Evolutionary conservation across 1,140 invertebrate genomes (phyloP).

Genomic region (Polyergus mexicanus): DNA sequence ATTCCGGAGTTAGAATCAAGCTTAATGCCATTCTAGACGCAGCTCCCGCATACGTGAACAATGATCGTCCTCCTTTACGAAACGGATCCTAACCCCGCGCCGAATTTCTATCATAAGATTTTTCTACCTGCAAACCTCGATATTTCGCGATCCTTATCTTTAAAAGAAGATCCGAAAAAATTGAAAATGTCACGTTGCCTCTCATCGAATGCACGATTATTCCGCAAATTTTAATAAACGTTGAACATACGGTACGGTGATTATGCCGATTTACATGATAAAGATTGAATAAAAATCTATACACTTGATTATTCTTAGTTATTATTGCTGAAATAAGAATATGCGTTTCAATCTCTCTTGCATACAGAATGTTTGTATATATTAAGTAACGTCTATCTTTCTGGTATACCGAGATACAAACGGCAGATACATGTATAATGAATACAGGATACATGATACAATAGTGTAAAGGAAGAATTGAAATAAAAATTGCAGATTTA

Average conservation of each 20-base stretch:
- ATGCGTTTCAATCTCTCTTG: neutral
- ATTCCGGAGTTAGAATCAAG: constrained; percentile 77
- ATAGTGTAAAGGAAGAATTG: neutral
- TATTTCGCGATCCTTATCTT: constrained; percentile 43
- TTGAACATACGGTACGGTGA: constrained; percentile 1
- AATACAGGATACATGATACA: constrained; percentile 8
- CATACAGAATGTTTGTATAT: neutral
- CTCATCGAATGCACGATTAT: constrained; percentile 65
- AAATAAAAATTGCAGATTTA: constrained; percentile 15
- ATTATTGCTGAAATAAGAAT: neutral
- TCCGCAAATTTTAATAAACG: constrained; percentile 45
- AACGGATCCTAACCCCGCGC: constrained; percentile 68
- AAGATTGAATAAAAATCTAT: neutral
- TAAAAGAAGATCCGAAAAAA: neutral
- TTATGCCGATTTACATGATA: neutral
- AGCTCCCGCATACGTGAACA: constrained; percentile 72
- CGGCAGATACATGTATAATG: neutral
- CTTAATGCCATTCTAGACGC: constrained; percentile 66
- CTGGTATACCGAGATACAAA: neutral
- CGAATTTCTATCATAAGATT: constrained; percentile 52
- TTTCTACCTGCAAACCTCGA: constrained; percentile 61
- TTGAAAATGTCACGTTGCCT: constrained; percentile 1
- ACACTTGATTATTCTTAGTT: neutral
- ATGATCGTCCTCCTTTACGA: constrained; percentile 70
- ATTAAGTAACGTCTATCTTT: constrained; percentile 17